These are phyloP conservation scores for Parasteatoda lunata DNA, from an alignment of 2,888 invertebrate genomes.

Conservation along the genomic window DNA sequence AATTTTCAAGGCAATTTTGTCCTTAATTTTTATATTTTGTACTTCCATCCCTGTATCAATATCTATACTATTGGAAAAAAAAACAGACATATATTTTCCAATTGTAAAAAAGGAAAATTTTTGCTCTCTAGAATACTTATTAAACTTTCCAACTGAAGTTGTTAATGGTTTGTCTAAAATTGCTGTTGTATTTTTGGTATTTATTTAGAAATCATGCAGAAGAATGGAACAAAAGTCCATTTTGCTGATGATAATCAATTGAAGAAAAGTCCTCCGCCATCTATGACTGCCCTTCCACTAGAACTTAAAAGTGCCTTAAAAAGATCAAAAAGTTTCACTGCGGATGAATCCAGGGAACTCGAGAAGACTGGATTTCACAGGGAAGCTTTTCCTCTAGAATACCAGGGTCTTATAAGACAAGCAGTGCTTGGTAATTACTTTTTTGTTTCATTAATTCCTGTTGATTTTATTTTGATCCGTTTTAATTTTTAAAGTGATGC, in stretches of 20 bases:
- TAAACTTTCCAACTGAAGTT: background rate
- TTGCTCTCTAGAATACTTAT: background rate
- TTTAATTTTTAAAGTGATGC: no score
- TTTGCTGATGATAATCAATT: slow-evolving; percentile 41
- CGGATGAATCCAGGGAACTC: slow-evolving; percentile 39
- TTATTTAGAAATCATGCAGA: slow-evolving; percentile 48
- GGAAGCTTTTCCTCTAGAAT: slow-evolving; percentile 62
- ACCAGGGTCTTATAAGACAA: slow-evolving; percentile 82
- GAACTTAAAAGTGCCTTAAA: slow-evolving; percentile 69
- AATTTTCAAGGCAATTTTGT: no score
- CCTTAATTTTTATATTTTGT: no score
- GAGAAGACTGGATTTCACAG: slow-evolving; percentile 61
- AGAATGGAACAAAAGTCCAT: slow-evolving; percentile 62
- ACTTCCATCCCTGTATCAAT: no score
- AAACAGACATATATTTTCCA: no score
- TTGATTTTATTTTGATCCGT: no score
- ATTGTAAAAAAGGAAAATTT: background rate
- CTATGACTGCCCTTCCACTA: slow-evolving; percentile 14
- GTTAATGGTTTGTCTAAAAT: background rate
- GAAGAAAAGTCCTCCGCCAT: slow-evolving; percentile 31
- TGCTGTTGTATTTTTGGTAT: slow-evolving; percentile 1
- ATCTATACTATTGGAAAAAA: no score
- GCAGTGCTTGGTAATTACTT: slow-evolving; percentile 80
- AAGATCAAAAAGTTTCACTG: slow-evolving; percentile 70
- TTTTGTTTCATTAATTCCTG: no score